phyloP scores from a whole-genome alignment of 2,888 invertebrate genomes.

The Metalampra italica region DNA sequence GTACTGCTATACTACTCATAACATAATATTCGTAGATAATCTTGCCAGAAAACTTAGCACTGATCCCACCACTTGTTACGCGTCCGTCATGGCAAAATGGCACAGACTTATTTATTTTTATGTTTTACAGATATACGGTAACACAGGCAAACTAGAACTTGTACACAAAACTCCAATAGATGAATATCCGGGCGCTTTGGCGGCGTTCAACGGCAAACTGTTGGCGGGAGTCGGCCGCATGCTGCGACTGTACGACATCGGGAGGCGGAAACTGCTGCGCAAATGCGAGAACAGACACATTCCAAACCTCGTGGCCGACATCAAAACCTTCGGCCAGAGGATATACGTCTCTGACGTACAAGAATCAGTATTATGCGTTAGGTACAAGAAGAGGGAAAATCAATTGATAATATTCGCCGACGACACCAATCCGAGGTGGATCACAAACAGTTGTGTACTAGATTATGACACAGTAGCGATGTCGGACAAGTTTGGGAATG shows the following conservation, averaged over 20 bases:
- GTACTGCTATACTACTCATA: too few species aligned
- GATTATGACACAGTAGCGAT: conserved; percentile 98
- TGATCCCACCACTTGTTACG: too few species aligned
- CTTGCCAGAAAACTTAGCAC: too few species aligned
- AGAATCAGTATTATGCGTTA: conserved; percentile 97
- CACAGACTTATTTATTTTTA: too few species aligned
- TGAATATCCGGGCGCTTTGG: conserved; percentile 93
- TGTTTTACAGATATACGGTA: conserved; percentile 81
- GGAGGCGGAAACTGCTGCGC: conserved; percentile 92
- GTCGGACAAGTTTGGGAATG: conserved; percentile 98
- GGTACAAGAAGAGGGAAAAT: conserved; percentile 97
- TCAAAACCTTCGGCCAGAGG: conserved; percentile 95
- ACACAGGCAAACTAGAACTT: conserved; percentile 92
- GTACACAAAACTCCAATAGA: conserved; percentile 96
- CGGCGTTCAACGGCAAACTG: conserved; percentile 93
- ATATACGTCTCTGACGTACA: conserved; percentile 97
- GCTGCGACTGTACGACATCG: conserved; percentile 96
- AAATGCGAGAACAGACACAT: conserved; percentile 99
- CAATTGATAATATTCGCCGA: conserved; percentile 99
- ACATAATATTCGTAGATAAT: too few species aligned
- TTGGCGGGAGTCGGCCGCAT: conserved; percentile 95
- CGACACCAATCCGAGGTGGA: conserved; percentile 97
- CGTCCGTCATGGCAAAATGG: too few species aligned
- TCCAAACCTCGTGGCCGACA: conserved; percentile 95
- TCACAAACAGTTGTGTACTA: conserved; percentile 93